These are phyloP conservation scores for Cephus runcator DNA, from an alignment of 2,888 invertebrate species.

Conservation along the genomic window DNA sequence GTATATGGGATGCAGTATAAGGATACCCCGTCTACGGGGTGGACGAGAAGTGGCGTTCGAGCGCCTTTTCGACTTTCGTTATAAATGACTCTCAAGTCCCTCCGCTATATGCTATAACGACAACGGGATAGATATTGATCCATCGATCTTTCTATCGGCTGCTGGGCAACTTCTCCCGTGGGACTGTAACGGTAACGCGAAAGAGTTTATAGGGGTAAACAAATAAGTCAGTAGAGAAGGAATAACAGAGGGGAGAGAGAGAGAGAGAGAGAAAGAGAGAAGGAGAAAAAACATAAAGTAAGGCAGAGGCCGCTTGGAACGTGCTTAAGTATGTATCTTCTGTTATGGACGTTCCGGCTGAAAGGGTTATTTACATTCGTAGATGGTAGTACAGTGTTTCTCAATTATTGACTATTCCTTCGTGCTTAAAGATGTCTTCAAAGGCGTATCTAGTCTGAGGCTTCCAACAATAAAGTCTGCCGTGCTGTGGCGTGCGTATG, in stretches of 20 bases:
- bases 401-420: not conserved
- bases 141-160: not conserved
- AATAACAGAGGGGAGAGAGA: not conserved
- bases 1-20: not conserved
- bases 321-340: slow-evolving; percentile 1
- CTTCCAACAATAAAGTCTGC: not conserved
- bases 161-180: not conserved
- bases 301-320: not conserved
- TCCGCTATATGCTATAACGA: not conserved
- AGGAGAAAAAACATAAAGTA: not conserved
- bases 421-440: not conserved
- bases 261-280: no score
- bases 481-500: not conserved
- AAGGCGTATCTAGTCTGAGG: not conserved
- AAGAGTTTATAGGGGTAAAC: not conserved
- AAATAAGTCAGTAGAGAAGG: not conserved
- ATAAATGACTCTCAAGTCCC: not conserved
- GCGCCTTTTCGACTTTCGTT: not conserved
- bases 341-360: not conserved
- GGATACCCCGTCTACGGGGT: not conserved
- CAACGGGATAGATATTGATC: not conserved
- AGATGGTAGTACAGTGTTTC: slow-evolving; percentile 4
- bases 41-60: not conserved
- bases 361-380: slow-evolving; percentile 6
- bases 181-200: not conserved